A percentile compares a stretch with the other conserved stretches of the same genome.
phyloP scores from a whole-genome alignment of 2,888 invertebrate species.

The Chromoteleia sp. region DNA sequence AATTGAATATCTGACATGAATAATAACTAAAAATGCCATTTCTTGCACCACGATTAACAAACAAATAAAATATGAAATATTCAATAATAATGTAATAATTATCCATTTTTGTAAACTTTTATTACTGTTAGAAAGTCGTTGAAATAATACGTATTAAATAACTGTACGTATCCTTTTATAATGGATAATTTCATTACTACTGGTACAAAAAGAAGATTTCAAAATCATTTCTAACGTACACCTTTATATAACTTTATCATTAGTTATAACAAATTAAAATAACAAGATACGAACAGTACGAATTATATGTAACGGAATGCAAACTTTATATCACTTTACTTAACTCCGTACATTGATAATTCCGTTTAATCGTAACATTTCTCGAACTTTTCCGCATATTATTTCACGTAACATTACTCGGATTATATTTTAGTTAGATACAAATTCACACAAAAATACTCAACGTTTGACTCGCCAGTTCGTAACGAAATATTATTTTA shows the following conservation, averaged over 20 bases:
- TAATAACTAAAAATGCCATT: too few species aligned
- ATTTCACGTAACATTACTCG: background rate
- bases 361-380: background rate
- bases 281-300: background rate
- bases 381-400: background rate
- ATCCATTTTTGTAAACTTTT: background rate
- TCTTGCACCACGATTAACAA: too few species aligned
- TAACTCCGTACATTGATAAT: background rate
- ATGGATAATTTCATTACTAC: conserved; percentile 12
- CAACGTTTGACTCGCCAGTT: too few species aligned
- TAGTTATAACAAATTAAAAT: conserved; percentile 1
- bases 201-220: background rate
- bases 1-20: too few species aligned
- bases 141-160: conserved; percentile 17
- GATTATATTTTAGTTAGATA: too few species aligned
- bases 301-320: background rate
- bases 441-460: too few species aligned
- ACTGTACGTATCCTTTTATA: background rate
- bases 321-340: background rate
- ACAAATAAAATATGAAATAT: background rate
- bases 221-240: background rate
- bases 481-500: too few species aligned
- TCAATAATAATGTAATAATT: background rate
- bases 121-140: conserved; percentile 6
- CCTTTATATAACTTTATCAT: background rate